Evolutionary conservation across 2,113 vertebrate species (phyloP).

Genomic region (Bubo bubo): DNA sequence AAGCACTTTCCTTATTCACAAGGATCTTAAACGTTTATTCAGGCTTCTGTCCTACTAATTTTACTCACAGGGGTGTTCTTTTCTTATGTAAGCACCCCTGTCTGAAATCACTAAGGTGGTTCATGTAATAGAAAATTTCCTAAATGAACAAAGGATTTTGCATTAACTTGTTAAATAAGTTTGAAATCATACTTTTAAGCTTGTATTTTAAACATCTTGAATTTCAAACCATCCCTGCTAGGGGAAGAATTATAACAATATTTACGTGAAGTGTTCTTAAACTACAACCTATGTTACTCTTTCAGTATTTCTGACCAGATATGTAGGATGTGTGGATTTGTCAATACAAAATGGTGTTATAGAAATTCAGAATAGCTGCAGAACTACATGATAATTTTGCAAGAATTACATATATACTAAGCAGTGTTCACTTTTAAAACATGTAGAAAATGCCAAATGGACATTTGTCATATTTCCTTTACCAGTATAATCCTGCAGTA

Average conservation of each 20-base stretch:
- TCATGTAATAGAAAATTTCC: neutral
- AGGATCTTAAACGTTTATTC: neutral
- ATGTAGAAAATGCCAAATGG: neutral
- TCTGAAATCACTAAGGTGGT: neutral
- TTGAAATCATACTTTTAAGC: neutral
- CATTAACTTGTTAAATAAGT: neutral
- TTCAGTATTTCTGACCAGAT: neutral
- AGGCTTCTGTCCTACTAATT: neutral
- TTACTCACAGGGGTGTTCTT: neutral
- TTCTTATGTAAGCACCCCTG: neutral
- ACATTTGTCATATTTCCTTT: neutral
- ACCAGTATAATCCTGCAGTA: neutral
- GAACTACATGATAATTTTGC: neutral
- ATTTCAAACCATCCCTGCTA: neutral
- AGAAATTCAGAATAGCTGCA: neutral
- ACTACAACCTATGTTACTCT: neutral
- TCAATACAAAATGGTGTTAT: neutral
- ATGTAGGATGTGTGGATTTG: neutral
- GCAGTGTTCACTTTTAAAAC: neutral
- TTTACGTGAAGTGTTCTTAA: neutral
- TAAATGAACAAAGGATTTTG: neutral
- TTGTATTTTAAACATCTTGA: neutral
- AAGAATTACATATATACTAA: neutral
- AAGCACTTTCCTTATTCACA: neutral
- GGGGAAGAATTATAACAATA: neutral